Evolutionary conservation across 2,113 vertebrate species (phyloP), one percentile per base, ranked within the genome.

Genomic region (Cromileptes altivelis): DNA sequence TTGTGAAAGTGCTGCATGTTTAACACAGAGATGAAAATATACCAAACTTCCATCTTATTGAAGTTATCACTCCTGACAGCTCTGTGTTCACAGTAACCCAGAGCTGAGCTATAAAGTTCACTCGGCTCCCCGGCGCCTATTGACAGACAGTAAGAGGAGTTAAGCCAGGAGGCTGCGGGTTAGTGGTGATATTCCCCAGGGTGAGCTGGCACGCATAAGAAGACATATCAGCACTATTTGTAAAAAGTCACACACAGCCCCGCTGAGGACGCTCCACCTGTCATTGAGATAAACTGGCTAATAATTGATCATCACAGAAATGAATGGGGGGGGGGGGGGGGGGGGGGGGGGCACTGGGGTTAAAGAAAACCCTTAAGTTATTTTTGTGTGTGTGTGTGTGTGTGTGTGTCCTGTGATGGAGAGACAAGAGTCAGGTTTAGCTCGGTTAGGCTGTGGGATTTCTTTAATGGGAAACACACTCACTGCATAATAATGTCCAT

Each of bases 181-280:
- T 57, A 25, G 61, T 2, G 37, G 21, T 14, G 56, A 73, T 67
- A 30, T 70, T 74, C 89, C 88, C 87, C 63, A 1, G 80, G 19
- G 86, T 37, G 73, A 68, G 78, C 83, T 55, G 83, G 70, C 80
- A 61, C 81, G 72, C 81, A 10, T 47, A 71, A 79, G 68, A 64
- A 78, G 73, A 84, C 78, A 81, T 78, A 80, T 96, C 95, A 96
- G 94, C 95, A 93, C 19, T 91, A 95, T 96, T 92, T 95, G 94
- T 90, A 86, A 94, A 91, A 93, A 88, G 89, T 87, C 91, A 89
- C 91, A 93, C 85, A 71, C 47, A 62, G 77, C 81, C 85, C 91
- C 80, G 78, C 70, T 8, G 84, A 92, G 93, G 87, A 67, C 0
- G 37, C 8, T 65, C 80, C 85, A 86, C 91, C 87, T 91, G 91